These are phyloP conservation scores for Narcine bancroftii DNA, from an alignment of 2,113 vertebrate genomes.

Conservation along the genomic window DNA sequence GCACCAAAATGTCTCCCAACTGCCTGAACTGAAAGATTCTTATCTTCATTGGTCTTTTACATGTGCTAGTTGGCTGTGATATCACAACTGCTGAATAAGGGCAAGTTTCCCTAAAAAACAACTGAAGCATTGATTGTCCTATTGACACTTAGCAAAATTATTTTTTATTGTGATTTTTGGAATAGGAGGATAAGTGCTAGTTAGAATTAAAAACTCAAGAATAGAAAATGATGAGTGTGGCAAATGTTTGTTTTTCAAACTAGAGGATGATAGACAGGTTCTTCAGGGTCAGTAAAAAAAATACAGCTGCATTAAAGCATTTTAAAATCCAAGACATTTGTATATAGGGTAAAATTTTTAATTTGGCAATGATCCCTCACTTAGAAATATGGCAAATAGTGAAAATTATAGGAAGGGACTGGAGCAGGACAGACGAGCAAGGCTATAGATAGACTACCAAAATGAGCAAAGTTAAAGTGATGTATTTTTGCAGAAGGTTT, in stretches of 20 bases:
- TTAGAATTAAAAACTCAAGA: not conserved
- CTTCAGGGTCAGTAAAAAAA: not conserved
- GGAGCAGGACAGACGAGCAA: too few species aligned
- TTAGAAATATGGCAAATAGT: too few species aligned
- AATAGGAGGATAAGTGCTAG: not conserved
- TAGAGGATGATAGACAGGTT: not conserved
- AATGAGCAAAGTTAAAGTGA: too few species aligned
- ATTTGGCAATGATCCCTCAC: too few species aligned
- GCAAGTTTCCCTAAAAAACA: not conserved
- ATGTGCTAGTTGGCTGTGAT: slow-evolving; percentile 17
- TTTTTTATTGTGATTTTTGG: not conserved
- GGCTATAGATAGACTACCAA: too few species aligned
- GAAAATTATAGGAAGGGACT: too few species aligned
- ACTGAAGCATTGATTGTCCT: not conserved
- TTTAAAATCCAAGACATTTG: not conserved
- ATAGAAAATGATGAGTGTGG: not conserved
- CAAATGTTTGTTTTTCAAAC: too few species aligned
- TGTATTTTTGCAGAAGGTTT: too few species aligned
- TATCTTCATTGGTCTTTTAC: not conserved
- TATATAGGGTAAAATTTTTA: not conserved
- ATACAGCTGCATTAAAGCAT: not conserved
- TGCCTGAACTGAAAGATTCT: slow-evolving; percentile 19
- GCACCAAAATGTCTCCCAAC: slow-evolving; percentile 27
- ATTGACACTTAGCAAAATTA: not conserved
- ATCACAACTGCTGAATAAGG: slow-evolving; percentile 30